Conservation (phyloP, 1,140 invertebrate genomes). For the Platyura marginata region DNA sequence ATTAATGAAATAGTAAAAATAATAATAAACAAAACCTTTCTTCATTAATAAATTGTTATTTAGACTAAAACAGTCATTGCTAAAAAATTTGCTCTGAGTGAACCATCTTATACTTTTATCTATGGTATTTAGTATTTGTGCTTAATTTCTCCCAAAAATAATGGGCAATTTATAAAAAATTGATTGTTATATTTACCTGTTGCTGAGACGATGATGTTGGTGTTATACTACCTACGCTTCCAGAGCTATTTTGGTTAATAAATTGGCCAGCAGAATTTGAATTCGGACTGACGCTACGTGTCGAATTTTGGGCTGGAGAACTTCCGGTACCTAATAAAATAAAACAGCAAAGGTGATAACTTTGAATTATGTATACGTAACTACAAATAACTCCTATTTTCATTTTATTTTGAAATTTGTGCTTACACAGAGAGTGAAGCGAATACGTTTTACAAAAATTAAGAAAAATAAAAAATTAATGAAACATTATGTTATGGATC, state of each 20-base stretch:
- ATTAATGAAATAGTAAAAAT: background rate
- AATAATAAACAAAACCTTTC: background rate
- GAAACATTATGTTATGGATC: no score
- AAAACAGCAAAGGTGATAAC: background rate
- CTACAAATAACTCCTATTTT: no score
- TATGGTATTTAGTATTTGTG: background rate
- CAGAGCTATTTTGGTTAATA: conserved; percentile 22
- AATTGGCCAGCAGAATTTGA: conserved; percentile 24
- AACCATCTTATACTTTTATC: background rate
- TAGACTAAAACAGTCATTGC: background rate
- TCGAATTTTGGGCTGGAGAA: conserved; percentile 26
- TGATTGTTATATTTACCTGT: conserved; percentile 12
- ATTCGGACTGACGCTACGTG: conserved; percentile 25
- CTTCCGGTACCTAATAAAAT: conserved; percentile 21
- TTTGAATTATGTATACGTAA: no score
- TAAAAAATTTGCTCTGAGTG: background rate
- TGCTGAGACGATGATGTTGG: conserved; percentile 19
- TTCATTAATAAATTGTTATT: background rate
- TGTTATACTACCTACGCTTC: conserved; percentile 23
- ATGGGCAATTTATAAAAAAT: background rate
- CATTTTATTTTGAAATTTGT: no score
- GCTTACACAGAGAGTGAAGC: background rate
- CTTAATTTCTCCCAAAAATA: background rate
- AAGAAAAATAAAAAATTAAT: no score
- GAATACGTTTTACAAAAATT: background rate